A percentile compares a stretch with the other conserved stretches of the same genome.
phyloP scores from a whole-genome alignment of 92 coral and sea anemone genomes.

The Porites divaricata region DNA sequence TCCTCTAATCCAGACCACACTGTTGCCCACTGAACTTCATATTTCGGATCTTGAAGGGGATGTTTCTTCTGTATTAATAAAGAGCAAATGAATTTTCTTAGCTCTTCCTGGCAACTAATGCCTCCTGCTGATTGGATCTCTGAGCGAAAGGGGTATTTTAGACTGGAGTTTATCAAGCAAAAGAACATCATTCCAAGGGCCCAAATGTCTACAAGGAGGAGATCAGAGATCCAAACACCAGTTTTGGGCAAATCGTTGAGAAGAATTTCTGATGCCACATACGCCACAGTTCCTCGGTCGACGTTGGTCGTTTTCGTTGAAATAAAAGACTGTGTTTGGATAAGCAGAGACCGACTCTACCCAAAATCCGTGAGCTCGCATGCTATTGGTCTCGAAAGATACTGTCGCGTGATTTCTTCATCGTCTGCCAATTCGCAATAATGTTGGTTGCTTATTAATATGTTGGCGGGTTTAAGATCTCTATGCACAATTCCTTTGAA shows the following conservation, averaged over 20 bases:
- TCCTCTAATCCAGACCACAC: slow-evolving; percentile 47
- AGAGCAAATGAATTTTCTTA: slow-evolving; percentile 25
- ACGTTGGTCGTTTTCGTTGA: slow-evolving; percentile 43
- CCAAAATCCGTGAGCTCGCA: slow-evolving; percentile 63
- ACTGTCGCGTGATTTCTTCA: slow-evolving; percentile 41
- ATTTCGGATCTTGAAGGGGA: slow-evolving; percentile 29
- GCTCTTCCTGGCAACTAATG: slow-evolving; percentile 22
- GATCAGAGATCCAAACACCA: slow-evolving; percentile 31
- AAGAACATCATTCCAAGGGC: slow-evolving; percentile 54
- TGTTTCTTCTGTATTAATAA: slow-evolving; percentile 25
- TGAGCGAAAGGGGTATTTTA: slow-evolving; percentile 36
- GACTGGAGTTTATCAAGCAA: slow-evolving; percentile 34
- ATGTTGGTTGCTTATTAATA: slow-evolving; percentile 39
- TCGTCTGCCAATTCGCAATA: slow-evolving; percentile 47
- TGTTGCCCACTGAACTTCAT: slow-evolving; percentile 35
- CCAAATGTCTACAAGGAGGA: slow-evolving; percentile 47
- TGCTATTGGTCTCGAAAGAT: slow-evolving; percentile 41
- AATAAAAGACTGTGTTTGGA: slow-evolving; percentile 54
- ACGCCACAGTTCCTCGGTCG: slow-evolving; percentile 37
- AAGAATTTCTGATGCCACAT: slow-evolving; percentile 44
- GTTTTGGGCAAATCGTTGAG: slow-evolving; percentile 20
- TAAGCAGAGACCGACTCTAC: slow-evolving; percentile 39
- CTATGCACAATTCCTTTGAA: slow-evolving; percentile 7
- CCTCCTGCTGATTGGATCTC: slow-evolving; percentile 24
- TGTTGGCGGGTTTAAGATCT: slow-evolving; percentile 17